Base-by-base conservation (phyloP, 1,140 invertebrate genomes). In the Andrena cerasifolii region DNA sequence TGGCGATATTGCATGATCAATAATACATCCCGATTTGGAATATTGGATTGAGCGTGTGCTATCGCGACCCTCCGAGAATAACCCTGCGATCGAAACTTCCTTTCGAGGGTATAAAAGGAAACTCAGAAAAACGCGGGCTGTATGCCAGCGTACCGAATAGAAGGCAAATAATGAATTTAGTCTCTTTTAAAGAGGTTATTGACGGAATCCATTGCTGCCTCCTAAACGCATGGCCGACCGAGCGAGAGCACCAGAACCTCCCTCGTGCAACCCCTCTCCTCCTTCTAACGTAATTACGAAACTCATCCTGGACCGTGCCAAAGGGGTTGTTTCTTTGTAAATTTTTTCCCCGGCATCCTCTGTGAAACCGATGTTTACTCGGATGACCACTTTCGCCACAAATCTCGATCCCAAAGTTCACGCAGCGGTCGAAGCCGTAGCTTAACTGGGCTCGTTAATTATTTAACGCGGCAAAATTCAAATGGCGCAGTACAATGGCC, bases 131-230 rank as follows among this genome's bases (percentile, higher is more conserved):
- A 71, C 31, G 36, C 36, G 33, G 31, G 47, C 36, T 14, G 59
- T 31, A 53, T 28, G 59, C 51, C 56, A 58, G 33, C 26, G 49
- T 24, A 47, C 36, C 77, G 70, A 77, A 70, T 73, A 70, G 67
- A 70, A 49, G 72, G 54, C 58, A 62, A 73, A 67, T 87, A 84
- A 87, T 82, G 82, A 86, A 79, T 86, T 87, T 87, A 87, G 73
- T 51, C 79, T 77, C 59, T 84, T 87, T 86, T 79, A 86, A 87
- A 84, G 71, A 74, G 67, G 74, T 86, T 84, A 84, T 82, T 76
- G 77, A 70, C 67, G 71, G 81, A 75, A 78, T 80, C 85, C 79
- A 84, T 78, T 75, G 70, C 59, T 62, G 65, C 65, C 36, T 66
- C 53, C 63, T 84, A 72, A 86, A 87, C 82, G 85, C 86, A 87